Evolutionary conservation across 2,797 vertebrate genomes (phyloP).

Genomic region (Prionace glauca): DNA sequence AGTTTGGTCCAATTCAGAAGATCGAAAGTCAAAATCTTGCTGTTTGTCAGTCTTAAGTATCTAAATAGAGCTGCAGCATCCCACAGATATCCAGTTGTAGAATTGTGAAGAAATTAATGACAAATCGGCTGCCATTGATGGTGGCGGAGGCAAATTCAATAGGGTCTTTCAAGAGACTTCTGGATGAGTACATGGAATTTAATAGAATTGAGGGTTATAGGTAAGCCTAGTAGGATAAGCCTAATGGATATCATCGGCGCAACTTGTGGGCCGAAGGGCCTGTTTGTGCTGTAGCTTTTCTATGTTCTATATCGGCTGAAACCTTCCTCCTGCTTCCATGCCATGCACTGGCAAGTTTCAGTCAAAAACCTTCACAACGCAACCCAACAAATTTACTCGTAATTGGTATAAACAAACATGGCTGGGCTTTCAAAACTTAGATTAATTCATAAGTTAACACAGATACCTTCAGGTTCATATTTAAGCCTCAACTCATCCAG

Average conservation of each 20-base stretch:
- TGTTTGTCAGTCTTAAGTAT: not conserved
- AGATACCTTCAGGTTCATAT: constrained; percentile 79
- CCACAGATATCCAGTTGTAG: not conserved
- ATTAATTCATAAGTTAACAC: not conserved
- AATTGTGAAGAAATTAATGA: not conserved
- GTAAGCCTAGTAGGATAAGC: no score
- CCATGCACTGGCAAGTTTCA: not conserved
- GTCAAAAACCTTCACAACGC: not conserved
- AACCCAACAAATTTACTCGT: not conserved
- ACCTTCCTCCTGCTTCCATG: not conserved
- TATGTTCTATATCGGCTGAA: not conserved
- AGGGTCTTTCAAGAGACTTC: no score
- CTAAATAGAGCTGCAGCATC: not conserved
- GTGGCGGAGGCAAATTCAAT: no score
- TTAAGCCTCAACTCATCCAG: constrained; percentile 83
- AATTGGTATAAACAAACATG: not conserved
- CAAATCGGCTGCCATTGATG: not conserved
- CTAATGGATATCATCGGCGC: no score
- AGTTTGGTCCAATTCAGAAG: not conserved
- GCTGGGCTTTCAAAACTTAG: constrained; percentile 15
- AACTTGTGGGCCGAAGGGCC: no score
- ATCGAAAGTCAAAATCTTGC: not conserved
- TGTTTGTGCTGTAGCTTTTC: no score
- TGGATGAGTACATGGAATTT: no score
- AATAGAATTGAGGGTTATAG: no score